Evolutionary conservation across 2,797 vertebrate genomes (phyloP).

Genomic region (Leptodactylus fallax): DNA sequence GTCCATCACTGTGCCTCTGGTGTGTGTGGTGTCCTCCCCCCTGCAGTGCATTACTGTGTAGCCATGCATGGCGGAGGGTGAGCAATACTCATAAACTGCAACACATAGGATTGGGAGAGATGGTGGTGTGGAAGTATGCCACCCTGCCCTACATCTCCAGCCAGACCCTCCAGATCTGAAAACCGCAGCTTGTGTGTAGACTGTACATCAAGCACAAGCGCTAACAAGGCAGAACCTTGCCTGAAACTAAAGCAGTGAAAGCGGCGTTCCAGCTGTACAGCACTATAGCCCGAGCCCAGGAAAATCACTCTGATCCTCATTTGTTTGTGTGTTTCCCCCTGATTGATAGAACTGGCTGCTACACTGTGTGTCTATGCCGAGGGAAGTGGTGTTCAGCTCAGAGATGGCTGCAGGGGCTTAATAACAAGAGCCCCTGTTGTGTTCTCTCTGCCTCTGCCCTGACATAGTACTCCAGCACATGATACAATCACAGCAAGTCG

Average conservation of each 20-base stretch:
- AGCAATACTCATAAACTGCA: background rate
- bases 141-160: background rate
- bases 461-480: background rate
- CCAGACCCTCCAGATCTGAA: conserved; percentile 10
- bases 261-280: conserved; percentile 43
- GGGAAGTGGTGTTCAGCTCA: conserved; percentile 2
- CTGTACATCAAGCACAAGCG: conserved; percentile 8
- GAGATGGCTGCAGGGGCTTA: conserved; percentile 42
- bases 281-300: conserved; percentile 8
- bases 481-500: background rate
- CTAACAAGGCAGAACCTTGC: conserved; percentile 54
- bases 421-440: conserved; percentile 13
- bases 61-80: conserved; percentile 29
- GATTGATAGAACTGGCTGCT: conserved; percentile 38
- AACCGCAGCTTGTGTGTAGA: background rate
- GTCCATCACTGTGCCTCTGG: background rate
- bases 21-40: conserved; percentile 7
- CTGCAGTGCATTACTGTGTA: conserved; percentile 47
- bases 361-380: background rate
- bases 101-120: background rate
- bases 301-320: conserved; percentile 44
- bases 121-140: background rate
- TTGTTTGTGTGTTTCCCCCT: conserved; percentile 39
- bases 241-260: conserved; percentile 34
- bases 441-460: background rate